Base-by-base conservation (phyloP, 2,888 invertebrate genomes). In the Tricholauxania praeusta region DNA sequence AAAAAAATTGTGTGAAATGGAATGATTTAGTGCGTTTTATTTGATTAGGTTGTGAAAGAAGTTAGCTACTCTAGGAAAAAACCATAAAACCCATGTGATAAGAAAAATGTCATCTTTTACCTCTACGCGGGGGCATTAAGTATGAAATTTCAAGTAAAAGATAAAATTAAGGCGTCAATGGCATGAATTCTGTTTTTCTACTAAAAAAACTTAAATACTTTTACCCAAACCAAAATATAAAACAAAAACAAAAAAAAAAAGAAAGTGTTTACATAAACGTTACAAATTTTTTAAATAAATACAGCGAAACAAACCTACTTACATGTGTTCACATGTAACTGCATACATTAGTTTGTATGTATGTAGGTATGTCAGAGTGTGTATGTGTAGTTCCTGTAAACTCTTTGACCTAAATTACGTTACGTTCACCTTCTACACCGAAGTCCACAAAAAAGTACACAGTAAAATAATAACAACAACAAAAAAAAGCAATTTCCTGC, bases 21-120 rank as follows among this genome's bases (percentile, higher is more conserved):
- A 76, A 75, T 63, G 71, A 72, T 77, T 77, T 77, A 78, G 76
- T 79, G 52, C 15, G 47, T 64, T 55, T 64, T n/a, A 57, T 71
- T 39, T 39, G 39, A 39, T 39, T 39, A 39, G 39, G 39, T 48
- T 55, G 57, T 55, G 53, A 32, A 68, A 49, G 63, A 69, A 52
- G 53, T 70, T 70, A 70, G 70, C 70, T 70, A 70, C 63, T 52
- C 53, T 53, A 53, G 51, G 39, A 62, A 63, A 63, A 39, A 47
- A 63, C 63, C 70, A 63, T 52, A 19, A 63, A 15, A 55, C 32
- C 70, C 69, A 51, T 14, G 49, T 68, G 12, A 15, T 4, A 10
- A 39, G 10, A 39, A 39, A 39, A 39, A 39, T 8, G 10, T 39
- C 39, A 39, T 6, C 39, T 39, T 39, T 39, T 10, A 39, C 39